A percentile compares a stretch with the other conserved stretches of the same genome.
phyloP scores from a whole-genome alignment of 1,140 invertebrate genomes.

The Stegodyphus dumicola region DNA sequence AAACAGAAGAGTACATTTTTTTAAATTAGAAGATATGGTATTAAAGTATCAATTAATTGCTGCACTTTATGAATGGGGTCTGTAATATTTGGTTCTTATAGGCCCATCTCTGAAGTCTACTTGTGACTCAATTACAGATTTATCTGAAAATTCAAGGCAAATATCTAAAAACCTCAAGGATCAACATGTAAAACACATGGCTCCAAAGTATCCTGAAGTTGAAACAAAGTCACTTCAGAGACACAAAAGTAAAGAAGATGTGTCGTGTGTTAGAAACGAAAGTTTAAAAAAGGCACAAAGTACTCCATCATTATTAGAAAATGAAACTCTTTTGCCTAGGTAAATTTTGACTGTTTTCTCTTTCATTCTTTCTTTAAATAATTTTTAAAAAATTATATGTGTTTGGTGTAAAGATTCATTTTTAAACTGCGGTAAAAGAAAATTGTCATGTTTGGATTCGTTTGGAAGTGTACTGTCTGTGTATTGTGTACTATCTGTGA shows the following conservation, averaged over 20 bases:
- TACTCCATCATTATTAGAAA: conserved; percentile 44
- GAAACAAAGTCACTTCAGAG: conserved; percentile 35
- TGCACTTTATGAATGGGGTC: too few relatives aligned
- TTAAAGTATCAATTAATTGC: too few relatives aligned
- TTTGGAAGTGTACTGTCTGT: too few relatives aligned
- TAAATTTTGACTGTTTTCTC: background rate
- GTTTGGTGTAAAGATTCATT: too few relatives aligned
- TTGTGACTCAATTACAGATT: conserved; percentile 5
- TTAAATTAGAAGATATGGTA: too few relatives aligned
- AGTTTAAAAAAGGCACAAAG: conserved; percentile 54
- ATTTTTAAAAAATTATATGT: too few relatives aligned
- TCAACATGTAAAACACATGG: conserved; percentile 6
- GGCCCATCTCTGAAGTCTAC: conserved; percentile 29
- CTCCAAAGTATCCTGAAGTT: conserved; percentile 22
- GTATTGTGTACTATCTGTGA: too few relatives aligned
- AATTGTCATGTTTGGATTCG: background rate
- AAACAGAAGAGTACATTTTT: too few relatives aligned
- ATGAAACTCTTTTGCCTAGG: background rate
- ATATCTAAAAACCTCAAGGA: conserved; percentile 10
- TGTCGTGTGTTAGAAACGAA: conserved; percentile 36
- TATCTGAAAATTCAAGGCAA: conserved; percentile 2
- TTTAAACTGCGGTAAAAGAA: too few relatives aligned
- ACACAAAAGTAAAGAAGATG: conserved; percentile 52
- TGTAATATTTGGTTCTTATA: background rate
- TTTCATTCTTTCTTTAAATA: too few relatives aligned